These are phyloP conservation scores for Lagorchestes hirsutus DNA, from an alignment of 2,797 vertebrate species.

Conservation along the genomic window DNA sequence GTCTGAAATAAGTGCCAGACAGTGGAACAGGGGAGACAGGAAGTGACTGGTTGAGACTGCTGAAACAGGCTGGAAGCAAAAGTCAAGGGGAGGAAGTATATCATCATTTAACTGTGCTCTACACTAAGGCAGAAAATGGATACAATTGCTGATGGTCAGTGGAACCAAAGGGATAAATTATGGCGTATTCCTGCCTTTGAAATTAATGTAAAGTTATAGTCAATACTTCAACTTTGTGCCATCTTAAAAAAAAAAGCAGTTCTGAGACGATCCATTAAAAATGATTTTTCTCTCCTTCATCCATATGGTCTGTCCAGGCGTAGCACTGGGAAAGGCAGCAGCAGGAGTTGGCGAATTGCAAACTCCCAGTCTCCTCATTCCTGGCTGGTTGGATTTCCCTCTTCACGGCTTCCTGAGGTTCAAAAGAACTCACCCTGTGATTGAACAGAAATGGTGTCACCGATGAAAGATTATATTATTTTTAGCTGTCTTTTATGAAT, in stretches of 20 bases:
- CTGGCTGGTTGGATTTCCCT: slow-evolving; percentile 73
- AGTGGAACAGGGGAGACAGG: slow-evolving; percentile 83
- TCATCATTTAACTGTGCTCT: slow-evolving; percentile 82
- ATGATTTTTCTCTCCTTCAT: slow-evolving; percentile 72
- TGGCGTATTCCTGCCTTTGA: slow-evolving; percentile 81
- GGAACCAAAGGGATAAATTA: slow-evolving; percentile 85
- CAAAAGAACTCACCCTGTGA: slow-evolving; percentile 39
- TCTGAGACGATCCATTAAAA: slow-evolving; percentile 81
- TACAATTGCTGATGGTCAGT: slow-evolving; percentile 82
- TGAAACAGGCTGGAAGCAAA: slow-evolving; percentile 82
- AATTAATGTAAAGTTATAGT: slow-evolving; percentile 82
- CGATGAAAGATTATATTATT: slow-evolving; percentile 73
- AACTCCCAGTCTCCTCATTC: slow-evolving; percentile 67
- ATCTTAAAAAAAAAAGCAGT: slow-evolving; percentile 74
- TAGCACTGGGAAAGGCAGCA: slow-evolving; percentile 75
- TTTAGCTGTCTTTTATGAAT: slow-evolving; percentile 67
- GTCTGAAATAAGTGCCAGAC: slow-evolving; percentile 86
- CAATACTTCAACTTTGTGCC: slow-evolving; percentile 82
- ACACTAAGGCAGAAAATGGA: slow-evolving; percentile 81
- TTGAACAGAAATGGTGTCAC: slow-evolving; percentile 67
- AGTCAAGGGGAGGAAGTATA: slow-evolving; percentile 74
- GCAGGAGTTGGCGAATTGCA: slow-evolving; percentile 70
- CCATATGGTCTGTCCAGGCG: slow-evolving; percentile 70
- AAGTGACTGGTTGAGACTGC: slow-evolving; percentile 85
- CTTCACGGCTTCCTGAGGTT: slow-evolving; percentile 62